These are phyloP conservation scores for Reticulitermes lucifugus DNA, from an alignment of 2,888 invertebrate species.

Conservation along the genomic window DNA sequence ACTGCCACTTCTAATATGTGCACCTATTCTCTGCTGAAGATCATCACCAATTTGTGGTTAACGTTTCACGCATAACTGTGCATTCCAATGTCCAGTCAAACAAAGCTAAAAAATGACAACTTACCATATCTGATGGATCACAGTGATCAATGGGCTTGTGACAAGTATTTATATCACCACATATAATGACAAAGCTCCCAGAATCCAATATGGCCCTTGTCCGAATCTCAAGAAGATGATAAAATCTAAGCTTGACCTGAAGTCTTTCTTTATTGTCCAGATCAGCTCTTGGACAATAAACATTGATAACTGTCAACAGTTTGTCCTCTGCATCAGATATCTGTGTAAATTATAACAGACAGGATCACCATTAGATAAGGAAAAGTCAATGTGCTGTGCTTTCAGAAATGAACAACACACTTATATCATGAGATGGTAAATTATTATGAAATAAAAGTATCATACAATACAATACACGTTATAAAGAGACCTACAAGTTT, in stretches of 20 bases:
- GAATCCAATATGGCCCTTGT: conserved; percentile 60
- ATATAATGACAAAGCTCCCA: conserved; percentile 64
- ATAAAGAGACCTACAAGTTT: too few relatives aligned
- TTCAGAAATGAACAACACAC: too few relatives aligned
- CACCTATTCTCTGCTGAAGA: too few relatives aligned
- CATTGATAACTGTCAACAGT: conserved; percentile 62
- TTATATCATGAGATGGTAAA: too few relatives aligned
- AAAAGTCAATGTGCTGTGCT: too few relatives aligned
- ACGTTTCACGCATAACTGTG: too few relatives aligned
- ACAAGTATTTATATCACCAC: conserved; percentile 66
- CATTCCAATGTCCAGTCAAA: too few relatives aligned
- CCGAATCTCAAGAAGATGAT: conserved; percentile 62
- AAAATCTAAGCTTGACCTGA: conserved; percentile 63
- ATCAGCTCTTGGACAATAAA: conserved; percentile 66
- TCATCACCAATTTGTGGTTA: too few relatives aligned
- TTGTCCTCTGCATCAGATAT: neutral
- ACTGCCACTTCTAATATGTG: too few relatives aligned
- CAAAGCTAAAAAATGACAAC: neutral
- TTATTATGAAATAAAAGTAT: too few relatives aligned
- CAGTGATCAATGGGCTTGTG: conserved; percentile 65
- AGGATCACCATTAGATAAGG: too few relatives aligned
- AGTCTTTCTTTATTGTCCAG: conserved; percentile 63
- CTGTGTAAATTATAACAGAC: conserved; percentile 8
- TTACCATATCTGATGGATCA: conserved; percentile 56
- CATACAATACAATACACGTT: too few relatives aligned